Conservation (phyloP, 2,113 vertebrate genomes). For the Oceanodroma tethys region DNA sequence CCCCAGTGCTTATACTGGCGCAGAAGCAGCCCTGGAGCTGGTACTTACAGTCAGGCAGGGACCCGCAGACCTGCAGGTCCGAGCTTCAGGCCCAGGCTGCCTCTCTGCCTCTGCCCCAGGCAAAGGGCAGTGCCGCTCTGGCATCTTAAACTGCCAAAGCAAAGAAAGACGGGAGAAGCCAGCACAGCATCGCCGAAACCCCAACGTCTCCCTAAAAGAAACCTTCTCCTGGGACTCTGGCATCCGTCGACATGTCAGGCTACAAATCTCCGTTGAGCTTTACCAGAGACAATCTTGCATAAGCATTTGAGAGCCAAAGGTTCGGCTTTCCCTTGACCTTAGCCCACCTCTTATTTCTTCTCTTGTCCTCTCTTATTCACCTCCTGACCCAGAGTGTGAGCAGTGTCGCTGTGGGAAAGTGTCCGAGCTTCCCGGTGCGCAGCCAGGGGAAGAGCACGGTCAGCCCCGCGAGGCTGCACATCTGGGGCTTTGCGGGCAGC, state of each 20-base stretch:
- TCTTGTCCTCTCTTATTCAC: background rate
- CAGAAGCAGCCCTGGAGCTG: background rate
- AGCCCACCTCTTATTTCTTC: background rate
- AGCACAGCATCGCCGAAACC: background rate
- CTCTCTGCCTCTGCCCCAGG: background rate
- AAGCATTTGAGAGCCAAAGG: background rate
- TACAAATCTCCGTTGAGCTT: background rate
- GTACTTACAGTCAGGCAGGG: background rate
- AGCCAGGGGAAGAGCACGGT: background rate
- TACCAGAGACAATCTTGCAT: background rate
- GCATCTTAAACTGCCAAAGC: background rate
- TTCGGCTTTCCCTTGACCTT: background rate
- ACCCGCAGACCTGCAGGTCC: background rate
- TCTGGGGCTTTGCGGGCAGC: background rate
- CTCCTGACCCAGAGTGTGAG: background rate
- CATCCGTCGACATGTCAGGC: background rate
- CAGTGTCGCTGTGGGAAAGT: background rate
- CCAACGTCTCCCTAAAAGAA: background rate
- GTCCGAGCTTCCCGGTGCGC: background rate
- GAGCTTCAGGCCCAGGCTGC: background rate
- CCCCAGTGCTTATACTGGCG: background rate
- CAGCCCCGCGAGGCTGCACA: fast-evolving
- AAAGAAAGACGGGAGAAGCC: background rate
- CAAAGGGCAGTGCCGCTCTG: background rate
- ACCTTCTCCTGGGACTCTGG: background rate